Conservation (phyloP, 2,888 invertebrate genomes). For the Anthoptus insignis region DNA sequence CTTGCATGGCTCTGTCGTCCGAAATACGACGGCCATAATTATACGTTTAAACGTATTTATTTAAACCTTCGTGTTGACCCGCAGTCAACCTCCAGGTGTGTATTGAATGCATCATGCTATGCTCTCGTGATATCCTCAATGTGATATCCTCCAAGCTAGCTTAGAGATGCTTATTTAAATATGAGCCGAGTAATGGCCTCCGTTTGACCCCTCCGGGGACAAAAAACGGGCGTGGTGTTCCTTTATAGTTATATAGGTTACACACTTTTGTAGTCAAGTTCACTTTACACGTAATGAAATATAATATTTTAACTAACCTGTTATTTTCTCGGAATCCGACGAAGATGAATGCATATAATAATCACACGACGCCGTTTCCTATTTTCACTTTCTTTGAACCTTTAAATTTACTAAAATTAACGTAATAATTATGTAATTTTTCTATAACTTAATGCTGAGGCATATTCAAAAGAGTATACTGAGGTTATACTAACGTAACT, state of each 20-base stretch:
- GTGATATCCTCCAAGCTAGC: neutral
- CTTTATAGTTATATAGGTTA: neutral
- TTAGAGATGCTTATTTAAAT: neutral
- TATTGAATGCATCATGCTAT: neutral
- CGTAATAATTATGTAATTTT: neutral
- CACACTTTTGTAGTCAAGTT: neutral
- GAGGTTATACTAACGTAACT: too few relatives aligned
- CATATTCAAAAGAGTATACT: neutral
- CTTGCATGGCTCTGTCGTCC: neutral
- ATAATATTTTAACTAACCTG: neutral
- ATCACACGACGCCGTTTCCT: slow-evolving; percentile 5
- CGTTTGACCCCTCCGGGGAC: neutral
- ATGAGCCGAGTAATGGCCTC: neutral
- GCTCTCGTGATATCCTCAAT: neutral
- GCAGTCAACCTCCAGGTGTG: neutral
- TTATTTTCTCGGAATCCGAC: neutral
- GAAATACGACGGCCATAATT: neutral
- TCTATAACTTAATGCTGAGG: neutral
- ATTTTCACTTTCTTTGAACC: neutral
- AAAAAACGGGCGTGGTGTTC: neutral
- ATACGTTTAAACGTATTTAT: neutral
- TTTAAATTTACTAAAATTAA: neutral
- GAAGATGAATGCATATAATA: neutral
- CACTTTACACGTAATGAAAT: neutral
- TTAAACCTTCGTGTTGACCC: neutral